Conservation (phyloP, 1,140 invertebrate genomes). For the Lepidostoma basale region DNA sequence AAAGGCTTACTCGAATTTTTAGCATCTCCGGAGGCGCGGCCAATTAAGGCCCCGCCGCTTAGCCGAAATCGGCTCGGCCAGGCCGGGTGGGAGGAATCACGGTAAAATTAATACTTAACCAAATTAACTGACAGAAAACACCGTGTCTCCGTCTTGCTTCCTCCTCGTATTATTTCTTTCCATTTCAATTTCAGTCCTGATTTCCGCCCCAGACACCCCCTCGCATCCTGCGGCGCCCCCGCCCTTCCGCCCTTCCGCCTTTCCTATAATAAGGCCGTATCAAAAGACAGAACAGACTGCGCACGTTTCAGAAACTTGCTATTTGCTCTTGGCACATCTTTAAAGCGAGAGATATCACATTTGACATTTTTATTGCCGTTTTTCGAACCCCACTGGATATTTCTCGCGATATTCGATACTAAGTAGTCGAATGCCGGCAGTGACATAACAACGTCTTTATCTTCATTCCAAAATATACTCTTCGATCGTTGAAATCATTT, state of each 20-base stretch:
- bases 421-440: no score
- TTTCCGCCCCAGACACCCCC: constrained; percentile 40
- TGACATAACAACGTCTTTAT: no score
- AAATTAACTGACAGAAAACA: constrained; percentile 41
- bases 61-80: constrained; percentile 15
- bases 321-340: constrained; percentile 13
- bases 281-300: constrained; percentile 22
- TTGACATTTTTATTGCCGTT: constrained; percentile 29
- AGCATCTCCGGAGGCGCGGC: constrained; percentile 10
- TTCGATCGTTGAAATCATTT: no score
- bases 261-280: constrained; percentile 33
- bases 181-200: constrained; percentile 42
- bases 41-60: constrained; percentile 11
- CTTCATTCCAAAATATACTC: no score
- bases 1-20: constrained; percentile 11
- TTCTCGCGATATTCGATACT: no score
- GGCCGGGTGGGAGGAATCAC: constrained; percentile 5
- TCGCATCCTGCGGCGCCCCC: constrained; percentile 22
- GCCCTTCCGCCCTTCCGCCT: neutral
- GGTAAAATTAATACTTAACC: constrained; percentile 37
- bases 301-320: neutral
- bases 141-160: constrained; percentile 7
- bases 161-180: constrained; percentile 30
- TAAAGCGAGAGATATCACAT: constrained; percentile 2
- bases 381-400: neutral